A percentile compares a stretch with the other conserved stretches of the same genome.
phyloP scores from a whole-genome alignment of 2,113 vertebrate species.

The Hipposideros armiger region DNA sequence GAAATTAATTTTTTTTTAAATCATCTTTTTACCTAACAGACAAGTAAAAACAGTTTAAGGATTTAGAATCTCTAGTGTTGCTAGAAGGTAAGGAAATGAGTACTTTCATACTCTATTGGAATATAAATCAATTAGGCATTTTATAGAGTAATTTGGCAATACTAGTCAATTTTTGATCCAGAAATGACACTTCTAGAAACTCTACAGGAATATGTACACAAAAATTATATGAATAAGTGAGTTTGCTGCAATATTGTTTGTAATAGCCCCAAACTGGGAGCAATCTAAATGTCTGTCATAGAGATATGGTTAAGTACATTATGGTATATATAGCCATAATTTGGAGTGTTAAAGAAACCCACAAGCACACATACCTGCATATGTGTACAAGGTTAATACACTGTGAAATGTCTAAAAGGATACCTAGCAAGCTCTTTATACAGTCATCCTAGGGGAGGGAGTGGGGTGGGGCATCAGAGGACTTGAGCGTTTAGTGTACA shows the following conservation, averaged over 20 bases:
- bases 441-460: not conserved
- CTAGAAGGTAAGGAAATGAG: not conserved
- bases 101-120: not conserved
- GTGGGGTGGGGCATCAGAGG: not conserved
- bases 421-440: not conserved
- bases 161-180: not conserved
- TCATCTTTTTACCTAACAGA: not conserved
- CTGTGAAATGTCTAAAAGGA: not conserved
- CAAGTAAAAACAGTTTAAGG: not conserved
- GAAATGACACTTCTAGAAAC: not conserved
- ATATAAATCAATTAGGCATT: not conserved
- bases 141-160: not conserved
- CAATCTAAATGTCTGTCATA: not conserved
- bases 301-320: not conserved
- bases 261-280: not conserved
- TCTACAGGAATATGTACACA: not conserved
- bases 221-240: not conserved
- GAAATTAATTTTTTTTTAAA: conserved; percentile 40
- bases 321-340: not conserved
- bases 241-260: not conserved
- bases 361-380: not conserved
- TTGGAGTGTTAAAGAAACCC: not conserved
- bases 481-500: not conserved
- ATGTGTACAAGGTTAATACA: not conserved
- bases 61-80: not conserved